Percentiles rank a stretch among this genome's conserved stretches.
These are phyloP conservation scores for Nyctibius grandis DNA, from an alignment of 2,797 vertebrate species.

Conservation along the genomic window DNA sequence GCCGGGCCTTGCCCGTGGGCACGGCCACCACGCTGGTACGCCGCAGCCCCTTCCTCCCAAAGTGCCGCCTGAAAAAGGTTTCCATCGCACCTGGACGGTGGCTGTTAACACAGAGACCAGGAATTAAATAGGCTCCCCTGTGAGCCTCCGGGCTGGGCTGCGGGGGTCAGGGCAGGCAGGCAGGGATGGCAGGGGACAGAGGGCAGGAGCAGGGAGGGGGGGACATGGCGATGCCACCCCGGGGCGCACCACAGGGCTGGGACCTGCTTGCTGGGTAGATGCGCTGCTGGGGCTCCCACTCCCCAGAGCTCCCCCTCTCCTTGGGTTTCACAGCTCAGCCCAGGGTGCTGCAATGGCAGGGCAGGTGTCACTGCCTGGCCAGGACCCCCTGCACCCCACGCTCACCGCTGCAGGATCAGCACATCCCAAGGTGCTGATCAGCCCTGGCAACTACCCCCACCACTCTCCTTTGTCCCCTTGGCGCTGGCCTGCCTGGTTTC, in stretches of 20 bases:
- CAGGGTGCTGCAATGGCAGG: neutral
- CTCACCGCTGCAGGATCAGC: neutral
- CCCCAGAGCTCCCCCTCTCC: neutral
- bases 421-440: rapidly evolving
- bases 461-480: neutral
- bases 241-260: rapidly evolving
- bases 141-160: neutral
- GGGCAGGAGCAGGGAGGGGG: neutral
- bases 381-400: neutral
- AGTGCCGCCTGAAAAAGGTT: conserved; percentile 86
- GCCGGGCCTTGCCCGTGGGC: conserved; percentile 83
- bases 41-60: conserved; percentile 70
- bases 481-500: neutral
- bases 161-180: neutral
- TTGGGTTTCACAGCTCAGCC: neutral
- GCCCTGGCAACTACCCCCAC: neutral
- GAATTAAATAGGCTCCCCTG: conserved; percentile 32
- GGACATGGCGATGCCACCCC: neutral
- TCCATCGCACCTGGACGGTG: conserved; percentile 75
- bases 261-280: neutral
- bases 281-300: neutral
- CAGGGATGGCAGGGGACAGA: neutral
- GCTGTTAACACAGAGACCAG: conserved; percentile 78
- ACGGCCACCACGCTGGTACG: conserved; percentile 65
- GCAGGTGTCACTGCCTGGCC: rapidly evolving